Percentiles rank a stretch among this genome's conserved stretches.
Evolutionary conservation across 2,797 vertebrate species (phyloP).

Genomic region (Channa striata): DNA sequence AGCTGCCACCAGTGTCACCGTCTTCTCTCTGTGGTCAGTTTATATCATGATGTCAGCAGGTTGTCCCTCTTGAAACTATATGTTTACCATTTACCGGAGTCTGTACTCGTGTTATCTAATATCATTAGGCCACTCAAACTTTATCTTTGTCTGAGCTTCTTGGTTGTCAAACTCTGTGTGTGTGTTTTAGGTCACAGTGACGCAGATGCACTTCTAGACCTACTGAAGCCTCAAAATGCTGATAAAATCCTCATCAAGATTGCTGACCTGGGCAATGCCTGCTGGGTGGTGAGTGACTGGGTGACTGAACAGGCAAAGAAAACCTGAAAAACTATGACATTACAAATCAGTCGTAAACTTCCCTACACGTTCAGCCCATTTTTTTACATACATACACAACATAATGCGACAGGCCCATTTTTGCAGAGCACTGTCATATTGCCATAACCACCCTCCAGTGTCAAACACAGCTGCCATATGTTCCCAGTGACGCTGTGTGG

Average conservation of each 20-base stretch:
- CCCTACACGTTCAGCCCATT: too few species aligned
- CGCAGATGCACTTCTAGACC: constrained; percentile 86
- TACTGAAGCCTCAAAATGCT: constrained; percentile 92
- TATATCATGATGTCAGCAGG: not conserved
- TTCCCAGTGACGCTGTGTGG: constrained; percentile 22
- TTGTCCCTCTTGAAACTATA: not conserved
- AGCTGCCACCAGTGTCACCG: constrained; percentile 13
- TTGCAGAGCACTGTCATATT: not conserved
- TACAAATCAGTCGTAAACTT: too few species aligned
- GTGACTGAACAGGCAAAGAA: not conserved
- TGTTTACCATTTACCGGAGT: not conserved
- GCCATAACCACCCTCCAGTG: not conserved
- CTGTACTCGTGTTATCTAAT: not conserved
- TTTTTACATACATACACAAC: not conserved
- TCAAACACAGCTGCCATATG: constrained; percentile 31
- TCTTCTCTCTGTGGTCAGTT: constrained; percentile 53
- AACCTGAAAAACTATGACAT: not conserved
- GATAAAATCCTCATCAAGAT: constrained; percentile 94
- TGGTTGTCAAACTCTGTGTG: not conserved
- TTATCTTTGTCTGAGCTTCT: not conserved
- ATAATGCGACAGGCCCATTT: constrained; percentile 12
- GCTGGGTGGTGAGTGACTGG: constrained; percentile 95
- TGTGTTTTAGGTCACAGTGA: constrained; percentile 58
- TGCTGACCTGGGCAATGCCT: constrained; percentile 95
- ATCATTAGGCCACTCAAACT: too few species aligned